Conservation (phyloP, 2,797 vertebrate genomes). For the Denticeps clupeoides region DNA sequence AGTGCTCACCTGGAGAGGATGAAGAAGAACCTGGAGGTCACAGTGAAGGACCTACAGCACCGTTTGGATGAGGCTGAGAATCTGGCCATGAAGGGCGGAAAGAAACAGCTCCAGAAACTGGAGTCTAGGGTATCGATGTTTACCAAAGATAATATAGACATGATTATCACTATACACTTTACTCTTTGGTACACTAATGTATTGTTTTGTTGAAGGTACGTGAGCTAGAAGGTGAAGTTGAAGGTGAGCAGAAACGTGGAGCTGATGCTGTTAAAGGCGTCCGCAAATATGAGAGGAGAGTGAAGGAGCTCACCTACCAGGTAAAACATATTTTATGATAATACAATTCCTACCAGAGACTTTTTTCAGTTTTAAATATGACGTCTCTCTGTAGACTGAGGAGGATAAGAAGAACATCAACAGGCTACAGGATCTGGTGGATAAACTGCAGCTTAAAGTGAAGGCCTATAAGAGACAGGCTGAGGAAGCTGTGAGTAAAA, state of each 20-base stretch:
- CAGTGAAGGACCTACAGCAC: slow-evolving; percentile 73
- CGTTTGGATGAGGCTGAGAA: slow-evolving; percentile 81
- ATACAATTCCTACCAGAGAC: no score
- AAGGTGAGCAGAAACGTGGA: slow-evolving; percentile 49
- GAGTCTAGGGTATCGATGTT: slow-evolving; percentile 57
- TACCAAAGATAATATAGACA: no score
- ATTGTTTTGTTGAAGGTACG: slow-evolving; percentile 40
- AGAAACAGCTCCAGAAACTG: slow-evolving; percentile 81
- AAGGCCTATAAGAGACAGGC: no score
- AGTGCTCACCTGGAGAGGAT: slow-evolving; percentile 77
- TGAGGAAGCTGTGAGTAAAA: slow-evolving; percentile 16
- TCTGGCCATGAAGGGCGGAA: slow-evolving; percentile 79
- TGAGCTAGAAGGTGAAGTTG: slow-evolving; percentile 53
- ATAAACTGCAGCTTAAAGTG: no score
- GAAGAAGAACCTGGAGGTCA: slow-evolving; percentile 75
- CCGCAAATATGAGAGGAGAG: slow-evolving; percentile 44
- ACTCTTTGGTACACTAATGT: no score
- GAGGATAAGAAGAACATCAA: slow-evolving; percentile 28
- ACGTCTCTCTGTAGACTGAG: background rate
- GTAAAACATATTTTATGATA: no score
- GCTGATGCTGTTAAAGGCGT: slow-evolving; percentile 48
- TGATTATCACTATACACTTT: no score
- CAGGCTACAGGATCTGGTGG: slow-evolving; percentile 43
- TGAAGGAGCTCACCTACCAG: slow-evolving; percentile 55
- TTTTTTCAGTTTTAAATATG: no score